Base-by-base conservation (phyloP, 2,113 vertebrate species). In the Macaca mulatta region DNA sequence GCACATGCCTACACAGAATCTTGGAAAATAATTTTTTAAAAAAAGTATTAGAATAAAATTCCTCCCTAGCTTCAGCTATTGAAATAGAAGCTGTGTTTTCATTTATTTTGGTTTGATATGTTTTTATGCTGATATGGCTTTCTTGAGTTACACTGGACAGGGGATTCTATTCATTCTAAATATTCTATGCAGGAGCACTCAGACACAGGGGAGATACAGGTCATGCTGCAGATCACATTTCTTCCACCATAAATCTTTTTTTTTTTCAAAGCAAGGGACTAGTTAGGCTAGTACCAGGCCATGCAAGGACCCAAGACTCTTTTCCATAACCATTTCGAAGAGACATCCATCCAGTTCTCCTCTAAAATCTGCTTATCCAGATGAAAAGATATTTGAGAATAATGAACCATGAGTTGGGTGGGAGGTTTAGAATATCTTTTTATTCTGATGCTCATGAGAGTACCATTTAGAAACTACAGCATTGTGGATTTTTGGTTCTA, bases 21-120 rank as follows among this genome's bases (percentile, higher is more conserved):
- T 11, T 72, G 35, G n/a, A 48, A 79, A 50, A 50, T n/a, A 69
- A 18, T 18, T 17, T 35, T n/a, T 50, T 20, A 2, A 13, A 45
- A 77, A 85, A n/a, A 14, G 3, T 55, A 45, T 45, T 52, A 74
- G 14, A 84, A 40, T 9, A 88, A 83, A 22, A 35, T 35, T 57
- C 12, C 8, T 90, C 13, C 20, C 57, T 32, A 59, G 25, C 72
- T 50, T 75, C 8, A 61, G 0, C 10, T 48, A 64, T 45, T 92
- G 52, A 92, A 97, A 94, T 32, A 89, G 77, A 93, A 89, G 30
- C 43, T 79, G 74, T 12, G 18, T 43, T 67, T 86, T 67, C 79
- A 82, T 8, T 72, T 20, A 20, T 69, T 80, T 50, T 32, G 0
- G 27, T 80, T n/a, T 67, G 5, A 23, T 32, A 3, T 86, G 38